These are phyloP conservation scores for Diprion similis DNA, from an alignment of 1,140 invertebrate species.

Conservation along the genomic window DNA sequence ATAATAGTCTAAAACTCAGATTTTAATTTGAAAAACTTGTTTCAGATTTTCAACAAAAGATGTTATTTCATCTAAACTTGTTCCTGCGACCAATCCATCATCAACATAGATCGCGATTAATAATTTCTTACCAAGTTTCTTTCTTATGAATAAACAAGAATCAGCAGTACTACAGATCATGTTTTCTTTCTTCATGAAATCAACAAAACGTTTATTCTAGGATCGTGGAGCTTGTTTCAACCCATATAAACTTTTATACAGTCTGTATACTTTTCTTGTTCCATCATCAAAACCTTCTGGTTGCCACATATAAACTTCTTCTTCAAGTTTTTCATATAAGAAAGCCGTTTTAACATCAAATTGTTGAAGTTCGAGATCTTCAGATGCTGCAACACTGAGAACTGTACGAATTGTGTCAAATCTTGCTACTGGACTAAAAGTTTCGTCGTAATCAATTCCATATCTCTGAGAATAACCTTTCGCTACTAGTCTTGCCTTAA, in stretches of 20 bases:
- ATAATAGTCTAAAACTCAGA: slow-evolving; percentile 32
- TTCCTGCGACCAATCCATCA: slow-evolving; percentile 43
- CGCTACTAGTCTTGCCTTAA: slow-evolving; percentile 34
- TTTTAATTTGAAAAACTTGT: slow-evolving; percentile 27
- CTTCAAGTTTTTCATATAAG: slow-evolving; percentile 42
- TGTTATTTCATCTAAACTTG: slow-evolving; percentile 28
- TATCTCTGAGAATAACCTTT: slow-evolving; percentile 35
- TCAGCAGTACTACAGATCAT: slow-evolving; percentile 36
- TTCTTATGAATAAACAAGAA: slow-evolving; percentile 35
- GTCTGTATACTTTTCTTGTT: slow-evolving; percentile 29
- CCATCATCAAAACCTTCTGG: slow-evolving; percentile 38
- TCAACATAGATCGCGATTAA: slow-evolving; percentile 45
- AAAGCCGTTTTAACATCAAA: slow-evolving; percentile 46
- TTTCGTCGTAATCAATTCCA: slow-evolving; percentile 42
- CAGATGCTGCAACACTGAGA: slow-evolving; percentile 32
- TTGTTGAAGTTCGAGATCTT: slow-evolving; percentile 28
- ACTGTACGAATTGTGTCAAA: slow-evolving; percentile 40
- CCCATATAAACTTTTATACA: slow-evolving; percentile 49
- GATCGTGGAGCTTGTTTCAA: slow-evolving; percentile 47
- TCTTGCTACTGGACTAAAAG: slow-evolving; percentile 44
- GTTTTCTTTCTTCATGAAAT: slow-evolving; percentile 31
- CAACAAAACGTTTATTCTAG: slow-evolving; percentile 43
- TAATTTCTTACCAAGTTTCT: slow-evolving; percentile 14
- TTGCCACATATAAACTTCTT: slow-evolving; percentile 44
- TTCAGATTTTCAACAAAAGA: slow-evolving; percentile 33